Base-by-base conservation (phyloP, 2,797 vertebrate genomes). In the Paedocypris micromegethes region DNA sequence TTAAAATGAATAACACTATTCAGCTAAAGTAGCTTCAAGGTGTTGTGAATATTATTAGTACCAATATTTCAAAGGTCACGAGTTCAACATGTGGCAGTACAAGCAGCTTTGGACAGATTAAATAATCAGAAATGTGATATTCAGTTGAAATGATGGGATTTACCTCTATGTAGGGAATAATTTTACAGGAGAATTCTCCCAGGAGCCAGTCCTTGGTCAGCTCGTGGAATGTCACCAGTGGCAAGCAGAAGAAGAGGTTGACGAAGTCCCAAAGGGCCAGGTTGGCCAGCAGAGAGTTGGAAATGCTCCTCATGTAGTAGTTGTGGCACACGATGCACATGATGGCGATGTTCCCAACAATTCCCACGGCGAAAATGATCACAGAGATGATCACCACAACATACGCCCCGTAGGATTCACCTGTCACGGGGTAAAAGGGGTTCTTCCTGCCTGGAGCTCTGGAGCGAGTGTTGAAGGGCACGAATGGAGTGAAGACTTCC, bases 261-360 rank as follows among this genome's bases (percentile, higher is more conserved):
- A 93, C 72, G 75, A 98, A 98, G 75, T 98, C 96, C 96, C 96
- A 98, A 72, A 98, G 92, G 50, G 96, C 96, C 59, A 98, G 83
- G 80, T 94, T 98, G 82, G 96, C 96, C 79, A 98, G 83, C 68
- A 98, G 89, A 1, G 96, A 96, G 84, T 97, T 96, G 72, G 96
- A 98, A 84, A 98, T 94, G 85, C 94, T 98, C 84, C 95, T 87
- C 95, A 97, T 95, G 82, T 96, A 96, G 86, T 96, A 96, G 85
- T 97, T 97, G 82, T 98, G 94, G 53, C 94, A 98, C 75, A 98
- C 96, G 67, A 98, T 92, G 82, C 96, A 98, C 95, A 98, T 96
- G 77, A 98, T 88, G 3, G 95, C 91, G 83, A 98, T 87, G 83
- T 98, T 98, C 55, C 93, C 94, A 48, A 94, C 84, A 74, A 98